Conservation (phyloP, 2,113 vertebrate genomes). For the Mandrillus leucophaeus region DNA sequence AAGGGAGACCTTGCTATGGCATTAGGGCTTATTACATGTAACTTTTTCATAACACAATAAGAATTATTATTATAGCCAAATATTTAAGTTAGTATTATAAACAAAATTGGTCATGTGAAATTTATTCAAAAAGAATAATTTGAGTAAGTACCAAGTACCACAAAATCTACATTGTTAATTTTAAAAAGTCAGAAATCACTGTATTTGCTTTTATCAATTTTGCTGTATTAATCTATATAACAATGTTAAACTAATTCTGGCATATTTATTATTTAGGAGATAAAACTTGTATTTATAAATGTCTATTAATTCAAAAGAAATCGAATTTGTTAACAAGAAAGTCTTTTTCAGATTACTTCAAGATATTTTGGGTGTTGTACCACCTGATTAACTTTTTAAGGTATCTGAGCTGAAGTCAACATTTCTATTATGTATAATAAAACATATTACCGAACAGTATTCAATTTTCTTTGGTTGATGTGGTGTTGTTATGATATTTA, state of each 20-base stretch:
- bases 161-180: conserved; percentile 33
- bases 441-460: conserved; percentile 23
- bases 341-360: neutral
- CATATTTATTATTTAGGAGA: neutral
- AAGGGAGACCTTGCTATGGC: neutral
- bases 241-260: neutral
- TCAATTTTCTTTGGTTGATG: neutral
- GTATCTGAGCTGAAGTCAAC: neutral
- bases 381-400: conserved; percentile 37
- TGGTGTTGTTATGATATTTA: neutral
- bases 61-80: neutral
- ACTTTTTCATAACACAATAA: conserved; percentile 28
- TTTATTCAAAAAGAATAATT: neutral
- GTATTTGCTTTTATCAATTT: neutral
- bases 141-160: neutral
- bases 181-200: neutral
- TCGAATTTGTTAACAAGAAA: neutral
- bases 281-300: conserved; percentile 3
- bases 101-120: neutral
- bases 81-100: neutral
- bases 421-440: neutral
- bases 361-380: conserved; percentile 4
- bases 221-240: neutral
- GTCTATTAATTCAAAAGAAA: neutral
- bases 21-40: neutral